phyloP scores from a whole-genome alignment of 2,888 invertebrate genomes.

The Blera fallax region DNA sequence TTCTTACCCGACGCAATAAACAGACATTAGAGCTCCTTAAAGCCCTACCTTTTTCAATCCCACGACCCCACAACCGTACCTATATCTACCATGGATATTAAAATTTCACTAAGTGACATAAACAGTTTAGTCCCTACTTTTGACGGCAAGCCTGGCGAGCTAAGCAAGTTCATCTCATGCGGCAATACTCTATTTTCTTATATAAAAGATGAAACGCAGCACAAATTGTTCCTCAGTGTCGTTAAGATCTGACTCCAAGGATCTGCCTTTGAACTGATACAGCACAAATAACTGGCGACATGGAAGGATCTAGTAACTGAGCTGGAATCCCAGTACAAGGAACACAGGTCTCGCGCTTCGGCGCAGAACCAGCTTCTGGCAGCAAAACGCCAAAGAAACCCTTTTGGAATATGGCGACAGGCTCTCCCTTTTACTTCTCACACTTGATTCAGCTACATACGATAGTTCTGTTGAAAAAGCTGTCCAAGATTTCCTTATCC shows the following conservation, averaged over 20 bases:
- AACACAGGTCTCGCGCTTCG: not conserved
- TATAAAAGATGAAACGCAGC: not conserved
- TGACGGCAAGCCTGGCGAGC: no score
- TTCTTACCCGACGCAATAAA: not conserved
- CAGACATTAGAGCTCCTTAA: not conserved
- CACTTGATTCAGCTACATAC: not conserved
- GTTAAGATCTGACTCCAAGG: not conserved
- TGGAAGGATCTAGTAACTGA: not conserved
- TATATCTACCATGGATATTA: not conserved
- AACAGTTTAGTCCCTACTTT: not conserved
- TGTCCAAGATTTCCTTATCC: not conserved
- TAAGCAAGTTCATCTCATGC: not conserved
- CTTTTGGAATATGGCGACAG: not conserved
- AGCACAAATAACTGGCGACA: not conserved
- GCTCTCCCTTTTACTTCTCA: not conserved
- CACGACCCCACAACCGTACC: not conserved
- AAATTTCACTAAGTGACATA: not conserved
- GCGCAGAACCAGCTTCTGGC: not conserved
- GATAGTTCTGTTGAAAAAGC: no score
- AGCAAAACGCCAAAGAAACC: not conserved
- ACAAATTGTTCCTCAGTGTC: not conserved
- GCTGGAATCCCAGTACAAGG: not conserved
- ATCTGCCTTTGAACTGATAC: not conserved
- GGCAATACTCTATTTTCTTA: not conserved
- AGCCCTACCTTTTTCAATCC: not conserved